A percentile compares a stretch with the other conserved stretches of the same genome.
phyloP scores from a whole-genome alignment of 2,113 vertebrate genomes.

The Erythrolamprus reginae region DNA sequence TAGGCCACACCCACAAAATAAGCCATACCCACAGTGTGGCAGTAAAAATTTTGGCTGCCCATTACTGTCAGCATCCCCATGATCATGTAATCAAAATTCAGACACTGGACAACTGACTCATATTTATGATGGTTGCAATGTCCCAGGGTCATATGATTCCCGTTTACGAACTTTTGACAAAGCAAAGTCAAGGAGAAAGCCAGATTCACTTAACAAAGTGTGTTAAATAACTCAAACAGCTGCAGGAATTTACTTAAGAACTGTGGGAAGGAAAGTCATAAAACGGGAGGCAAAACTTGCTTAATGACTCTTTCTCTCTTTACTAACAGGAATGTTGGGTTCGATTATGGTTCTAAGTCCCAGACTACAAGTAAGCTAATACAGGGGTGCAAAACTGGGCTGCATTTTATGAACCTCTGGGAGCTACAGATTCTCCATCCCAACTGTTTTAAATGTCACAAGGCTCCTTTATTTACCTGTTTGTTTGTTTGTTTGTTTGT shows the following conservation, averaged over 20 bases:
- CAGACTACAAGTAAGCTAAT: background rate
- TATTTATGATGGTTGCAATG: background rate
- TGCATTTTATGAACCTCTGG: background rate
- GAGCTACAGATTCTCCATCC: background rate
- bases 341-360: background rate
- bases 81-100: background rate
- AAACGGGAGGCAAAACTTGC: background rate
- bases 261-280: background rate
- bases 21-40: too few relatives aligned
- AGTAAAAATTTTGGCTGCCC: too few relatives aligned
- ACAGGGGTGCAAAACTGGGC: background rate
- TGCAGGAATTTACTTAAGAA: background rate
- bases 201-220: background rate
- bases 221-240: background rate
- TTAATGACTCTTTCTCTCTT: background rate
- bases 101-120: background rate
- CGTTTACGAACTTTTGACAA: background rate
- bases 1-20: too few relatives aligned
- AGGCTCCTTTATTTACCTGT: background rate
- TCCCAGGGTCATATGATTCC: background rate
- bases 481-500: too few relatives aligned
- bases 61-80: background rate
- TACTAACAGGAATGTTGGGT: background rate
- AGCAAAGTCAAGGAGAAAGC: background rate
- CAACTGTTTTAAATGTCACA: background rate